Percentiles rank a stretch among this genome's conserved stretches.
These are phyloP conservation scores for Aegithalos caudatus DNA, from an alignment of 2,113 vertebrate species.

Conservation along the genomic window DNA sequence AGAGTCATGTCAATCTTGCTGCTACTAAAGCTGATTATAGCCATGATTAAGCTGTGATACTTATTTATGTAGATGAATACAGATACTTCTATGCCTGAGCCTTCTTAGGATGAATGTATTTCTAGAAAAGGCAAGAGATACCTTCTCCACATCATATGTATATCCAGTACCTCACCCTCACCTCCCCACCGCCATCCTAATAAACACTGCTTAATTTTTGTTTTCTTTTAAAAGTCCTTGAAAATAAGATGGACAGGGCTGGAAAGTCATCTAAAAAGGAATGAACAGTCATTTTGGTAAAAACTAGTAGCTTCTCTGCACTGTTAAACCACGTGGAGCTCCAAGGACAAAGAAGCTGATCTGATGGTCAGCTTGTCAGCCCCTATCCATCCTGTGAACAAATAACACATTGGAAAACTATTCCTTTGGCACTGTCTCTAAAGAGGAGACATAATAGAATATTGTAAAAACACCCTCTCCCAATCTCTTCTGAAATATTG, in stretches of 20 bases:
- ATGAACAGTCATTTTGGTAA: constrained; percentile 38
- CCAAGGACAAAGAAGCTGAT: constrained; percentile 59
- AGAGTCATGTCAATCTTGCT: neutral
- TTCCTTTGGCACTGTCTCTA: constrained; percentile 16
- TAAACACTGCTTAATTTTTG: neutral
- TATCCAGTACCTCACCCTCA: neutral
- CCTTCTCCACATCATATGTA: accelerated
- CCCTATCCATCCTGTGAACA: constrained; percentile 45
- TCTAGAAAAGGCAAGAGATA: neutral
- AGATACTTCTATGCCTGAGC: neutral
- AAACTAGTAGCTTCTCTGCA: neutral
- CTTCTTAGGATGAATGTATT: neutral
- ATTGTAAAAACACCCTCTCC: neutral
- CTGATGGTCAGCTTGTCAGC: constrained; percentile 49
- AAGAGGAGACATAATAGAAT: constrained; percentile 47
- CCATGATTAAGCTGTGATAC: neutral
- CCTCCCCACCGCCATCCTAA: neutral
- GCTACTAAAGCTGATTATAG: neutral
- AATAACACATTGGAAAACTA: constrained; percentile 27
- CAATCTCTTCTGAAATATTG: constrained; percentile 40
- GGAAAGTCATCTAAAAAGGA: constrained; percentile 22
- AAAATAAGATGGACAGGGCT: neutral
- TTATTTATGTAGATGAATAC: neutral
- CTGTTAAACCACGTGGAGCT: constrained; percentile 46
- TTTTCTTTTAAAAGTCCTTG: neutral